Base-by-base conservation (phyloP, 2,888 invertebrate genomes). In the Netelia melanura region DNA sequence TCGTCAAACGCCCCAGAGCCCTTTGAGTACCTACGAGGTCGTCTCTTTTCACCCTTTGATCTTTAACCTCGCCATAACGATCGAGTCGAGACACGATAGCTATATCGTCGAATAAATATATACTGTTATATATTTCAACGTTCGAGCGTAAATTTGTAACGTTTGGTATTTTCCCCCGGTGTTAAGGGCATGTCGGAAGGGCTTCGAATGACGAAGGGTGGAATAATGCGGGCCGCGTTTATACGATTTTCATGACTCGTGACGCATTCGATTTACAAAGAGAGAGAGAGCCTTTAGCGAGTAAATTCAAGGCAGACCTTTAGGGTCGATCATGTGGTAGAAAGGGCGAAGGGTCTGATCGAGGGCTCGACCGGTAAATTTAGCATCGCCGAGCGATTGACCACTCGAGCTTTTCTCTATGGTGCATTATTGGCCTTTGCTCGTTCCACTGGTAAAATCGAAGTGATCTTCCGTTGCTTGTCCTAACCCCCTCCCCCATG, bases 11-110 rank as follows among this genome's bases (percentile, higher is more conserved):
- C 65, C 72, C 67, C 11, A 25, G 48, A 65, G 65, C 25, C 65
- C 48, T 17, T 5, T 11, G 52, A 44, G 64, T 17, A 72, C 56
- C 65, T 54, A 44, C 58, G 58, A 72, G 65, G 17, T 67, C 67
- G 58, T 44, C 67, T 67, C 74, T 74, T 58, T 48, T 25, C 38
- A 70, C 67, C 61, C 80, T 81, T 81, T 81, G 80, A 81, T 81
- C 80, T 58, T 74, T 48, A 54, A 76, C 30, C 62, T 25, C 62
- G 23, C 30, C 0, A 8, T 30, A 25, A 62, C 30, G 30, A 25
- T 10, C 62, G 62, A 25, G 62, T 8, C 58, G 21, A 17, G 25
- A 2, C 58, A 9, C 21, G 17, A 9, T 17, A 17, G 17, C 23
- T 48, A 48, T 48, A 48, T 48, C 10, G 11, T 14, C 48, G 14